A percentile compares a stretch with the other conserved stretches of the same genome.
Conservation (phyloP, 2,888 invertebrate species). For the Heteromyza rotundicornis region DNA sequence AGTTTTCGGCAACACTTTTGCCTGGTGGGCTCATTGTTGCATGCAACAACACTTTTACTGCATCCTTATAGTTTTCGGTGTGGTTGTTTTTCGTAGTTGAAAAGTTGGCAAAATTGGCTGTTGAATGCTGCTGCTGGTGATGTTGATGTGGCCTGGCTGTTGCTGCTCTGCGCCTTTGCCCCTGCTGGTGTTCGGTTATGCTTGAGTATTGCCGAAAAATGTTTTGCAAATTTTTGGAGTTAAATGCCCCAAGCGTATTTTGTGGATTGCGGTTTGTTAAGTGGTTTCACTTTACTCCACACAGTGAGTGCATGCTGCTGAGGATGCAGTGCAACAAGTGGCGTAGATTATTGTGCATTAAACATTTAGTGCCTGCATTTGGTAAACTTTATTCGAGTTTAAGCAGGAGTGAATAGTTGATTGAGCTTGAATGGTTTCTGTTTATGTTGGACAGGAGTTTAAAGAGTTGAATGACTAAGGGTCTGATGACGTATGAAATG, state of each 20-base stretch:
- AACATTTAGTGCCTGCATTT: no score
- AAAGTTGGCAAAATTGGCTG: not conserved
- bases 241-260: constrained; percentile 2
- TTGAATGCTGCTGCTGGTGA: no score
- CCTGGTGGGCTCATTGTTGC: not conserved
- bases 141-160: not conserved
- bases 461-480: no score
- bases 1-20: constrained; percentile 7
- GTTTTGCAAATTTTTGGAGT: not conserved
- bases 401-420: no score
- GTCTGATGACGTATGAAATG: no score
- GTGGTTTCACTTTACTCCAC: not conserved
- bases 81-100: not conserved
- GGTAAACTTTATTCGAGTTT: no score
- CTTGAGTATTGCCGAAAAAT: not conserved
- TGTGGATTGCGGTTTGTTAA: constrained; percentile 3
- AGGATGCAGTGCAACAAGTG: not conserved
- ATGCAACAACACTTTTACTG: not conserved
- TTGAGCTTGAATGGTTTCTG: no score
- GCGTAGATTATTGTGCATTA: not conserved
- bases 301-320: not conserved
- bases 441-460: no score
- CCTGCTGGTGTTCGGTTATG: no score
- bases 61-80: not conserved
- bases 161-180: not conserved